phyloP scores from a whole-genome alignment of 2,888 invertebrate genomes.

The Apocheima hispidaria region DNA sequence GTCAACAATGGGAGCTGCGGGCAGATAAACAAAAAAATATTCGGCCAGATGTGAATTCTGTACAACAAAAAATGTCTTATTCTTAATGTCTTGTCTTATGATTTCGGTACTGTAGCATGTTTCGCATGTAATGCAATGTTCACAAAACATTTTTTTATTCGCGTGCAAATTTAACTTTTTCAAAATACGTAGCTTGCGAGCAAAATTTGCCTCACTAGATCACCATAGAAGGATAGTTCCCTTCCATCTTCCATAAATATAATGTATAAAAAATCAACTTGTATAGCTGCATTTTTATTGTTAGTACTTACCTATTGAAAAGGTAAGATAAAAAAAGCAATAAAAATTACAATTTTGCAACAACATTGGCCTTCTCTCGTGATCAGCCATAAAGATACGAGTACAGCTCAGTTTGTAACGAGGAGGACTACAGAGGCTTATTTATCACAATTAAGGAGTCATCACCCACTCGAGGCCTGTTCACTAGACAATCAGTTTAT shows the following conservation, averaged over 20 bases:
- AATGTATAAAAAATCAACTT: too few relatives aligned
- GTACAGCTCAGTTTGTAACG: constrained; percentile 15
- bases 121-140: too few relatives aligned
- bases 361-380: constrained; percentile 5
- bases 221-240: too few relatives aligned
- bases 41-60: constrained; percentile 16
- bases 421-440: constrained; percentile 20
- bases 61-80: constrained; percentile 3
- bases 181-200: too few relatives aligned
- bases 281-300: background rate
- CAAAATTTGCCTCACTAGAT: too few relatives aligned
- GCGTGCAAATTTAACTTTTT: too few relatives aligned
- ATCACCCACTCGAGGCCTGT: constrained; percentile 32
- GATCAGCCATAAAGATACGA: constrained; percentile 21
- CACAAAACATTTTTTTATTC: background rate
- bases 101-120: background rate
- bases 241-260: too few relatives aligned
- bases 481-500: constrained; percentile 30
- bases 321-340: constrained; percentile 4
- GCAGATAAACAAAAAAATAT: constrained; percentile 31
- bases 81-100: background rate
- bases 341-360: constrained; percentile 6
- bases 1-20: constrained; percentile 46
- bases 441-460: constrained; percentile 35
- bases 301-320: background rate